Evolutionary conservation across 2,888 invertebrate species (phyloP).

Genomic region (Luperina nickerlii): DNA sequence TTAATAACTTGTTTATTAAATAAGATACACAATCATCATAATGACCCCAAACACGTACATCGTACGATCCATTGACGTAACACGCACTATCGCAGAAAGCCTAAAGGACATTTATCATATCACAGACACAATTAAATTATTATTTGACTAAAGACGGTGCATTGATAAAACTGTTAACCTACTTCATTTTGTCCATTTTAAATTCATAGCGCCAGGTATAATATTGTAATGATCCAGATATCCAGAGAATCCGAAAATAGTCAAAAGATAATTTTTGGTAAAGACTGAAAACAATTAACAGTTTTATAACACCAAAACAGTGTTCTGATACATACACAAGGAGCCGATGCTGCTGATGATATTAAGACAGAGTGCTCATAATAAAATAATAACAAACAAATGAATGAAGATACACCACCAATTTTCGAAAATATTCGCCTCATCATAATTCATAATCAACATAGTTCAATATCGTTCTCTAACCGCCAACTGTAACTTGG

Average conservation of each 20-base stretch:
- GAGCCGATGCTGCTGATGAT: background rate
- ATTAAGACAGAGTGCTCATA: background rate
- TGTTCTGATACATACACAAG: background rate
- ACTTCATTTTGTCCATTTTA: background rate
- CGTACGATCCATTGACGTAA: slow-evolving; percentile 70
- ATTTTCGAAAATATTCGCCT: slow-evolving; percentile 31
- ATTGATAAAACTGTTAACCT: slow-evolving; percentile 7
- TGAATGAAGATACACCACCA: slow-evolving; percentile 11
- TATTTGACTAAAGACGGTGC: slow-evolving; percentile 2
- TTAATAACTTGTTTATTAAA: slow-evolving; percentile 61
- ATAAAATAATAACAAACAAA: slow-evolving; percentile 1
- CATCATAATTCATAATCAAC: slow-evolving; percentile 54
- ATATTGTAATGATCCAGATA: background rate
- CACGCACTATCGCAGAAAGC: slow-evolving; percentile 54
- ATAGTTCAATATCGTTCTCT: slow-evolving; percentile 63
- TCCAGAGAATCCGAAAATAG: background rate
- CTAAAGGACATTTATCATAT: slow-evolving; percentile 45
- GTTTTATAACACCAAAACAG: background rate
- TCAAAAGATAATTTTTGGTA: background rate
- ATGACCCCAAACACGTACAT: slow-evolving; percentile 69
- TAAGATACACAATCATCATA: slow-evolving; percentile 56
- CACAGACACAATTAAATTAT: slow-evolving; percentile 37
- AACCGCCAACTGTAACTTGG: slow-evolving; percentile 73
- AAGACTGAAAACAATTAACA: background rate
- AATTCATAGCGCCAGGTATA: background rate